Conservation (phyloP, 2,888 invertebrate genomes). For the Drosophila mettleri region DNA sequence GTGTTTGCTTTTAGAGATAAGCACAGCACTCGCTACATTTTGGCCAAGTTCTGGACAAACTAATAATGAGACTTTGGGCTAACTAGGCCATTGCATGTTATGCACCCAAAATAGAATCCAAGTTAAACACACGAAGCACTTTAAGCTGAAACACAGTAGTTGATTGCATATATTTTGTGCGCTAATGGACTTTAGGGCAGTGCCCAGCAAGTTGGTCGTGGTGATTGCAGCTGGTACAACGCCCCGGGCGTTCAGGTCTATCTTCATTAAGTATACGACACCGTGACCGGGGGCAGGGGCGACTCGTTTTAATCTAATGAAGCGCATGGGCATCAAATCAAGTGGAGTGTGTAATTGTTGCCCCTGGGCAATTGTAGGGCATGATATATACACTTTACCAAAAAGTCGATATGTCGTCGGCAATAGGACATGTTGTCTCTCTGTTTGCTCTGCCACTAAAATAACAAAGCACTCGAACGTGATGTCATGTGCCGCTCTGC, state of each 20-base stretch:
- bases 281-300: not conserved
- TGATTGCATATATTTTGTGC: conserved; percentile 1
- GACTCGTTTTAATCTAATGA: conserved; percentile 40
- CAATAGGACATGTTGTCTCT: conserved; percentile 31
- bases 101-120: not conserved
- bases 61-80: not conserved
- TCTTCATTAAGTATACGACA: conserved; percentile 31
- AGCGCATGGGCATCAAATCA: conserved; percentile 48
- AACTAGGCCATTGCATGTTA: not conserved
- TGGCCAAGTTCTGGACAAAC: not conserved
- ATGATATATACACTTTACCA: conserved; percentile 11
- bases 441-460: conserved; percentile 13
- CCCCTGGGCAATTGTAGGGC: conserved; percentile 41
- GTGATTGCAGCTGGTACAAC: not conserved
- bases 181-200: conserved; percentile 4
- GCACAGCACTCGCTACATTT: not conserved
- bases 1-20: not conserved
- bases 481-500: conserved; percentile 40
- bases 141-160: not conserved
- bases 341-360: conserved; percentile 63
- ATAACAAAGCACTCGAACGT: conserved; percentile 58
- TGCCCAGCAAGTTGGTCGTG: conserved; percentile 3
- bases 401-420: conserved; percentile 24
- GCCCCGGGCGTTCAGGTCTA: not conserved
- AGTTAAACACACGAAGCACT: not conserved